Evolutionary conservation across 2,113 vertebrate genomes (phyloP), one percentile per base, ranked within the genome.

Genomic region (Ptilorrhoa leucosticta): DNA sequence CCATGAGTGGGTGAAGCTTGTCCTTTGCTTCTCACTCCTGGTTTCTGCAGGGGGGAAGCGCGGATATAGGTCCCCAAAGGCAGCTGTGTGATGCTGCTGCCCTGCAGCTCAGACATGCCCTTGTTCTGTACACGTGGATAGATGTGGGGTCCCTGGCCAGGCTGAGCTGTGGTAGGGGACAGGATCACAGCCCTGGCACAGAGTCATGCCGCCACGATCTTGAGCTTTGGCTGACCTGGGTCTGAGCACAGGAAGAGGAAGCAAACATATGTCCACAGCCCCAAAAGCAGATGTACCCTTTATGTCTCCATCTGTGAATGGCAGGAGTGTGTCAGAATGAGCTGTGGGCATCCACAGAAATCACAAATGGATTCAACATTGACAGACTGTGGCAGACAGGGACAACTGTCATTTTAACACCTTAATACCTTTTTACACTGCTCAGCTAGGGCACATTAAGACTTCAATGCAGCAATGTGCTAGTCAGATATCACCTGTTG

Each of bases 91-190:
- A 3, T 79, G 66, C 69, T 13, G 4, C 45, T 47, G 56, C 18
- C 45, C 81, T 8, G 24, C 6, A 1, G 28, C 53, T 79, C 53
- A 26, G 22, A 10, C 20, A 9, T 66, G 27, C 44, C 54, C 40
- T 63, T 1, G 0, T 27, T 48, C 68, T 47, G 22, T 16, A 2
- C 3, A 0, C 6, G 1, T 2, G 10, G 68, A 12, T 27, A 35
- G 60, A 5, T 9, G 18, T 6, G 14, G 8, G 12, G 24, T 53
- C 40, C 50, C 73, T 82, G 65, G 39, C 23, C 35, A 15, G 44
- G 71, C 65, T 61, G 70, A 44, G 64, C 73, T 1, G 1, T 35
- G 23, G 27, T 33, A 54, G 9, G 28, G 77, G 22, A 27, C 31
- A 13, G n/a, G 24, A 24, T 31, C 5, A 1, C 40, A 60, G 53